These are phyloP conservation scores for Spongilla lacustris DNA, from an alignment of 37 sponge, comb jelly and placozoan genomes.

Conservation along the genomic window DNA sequence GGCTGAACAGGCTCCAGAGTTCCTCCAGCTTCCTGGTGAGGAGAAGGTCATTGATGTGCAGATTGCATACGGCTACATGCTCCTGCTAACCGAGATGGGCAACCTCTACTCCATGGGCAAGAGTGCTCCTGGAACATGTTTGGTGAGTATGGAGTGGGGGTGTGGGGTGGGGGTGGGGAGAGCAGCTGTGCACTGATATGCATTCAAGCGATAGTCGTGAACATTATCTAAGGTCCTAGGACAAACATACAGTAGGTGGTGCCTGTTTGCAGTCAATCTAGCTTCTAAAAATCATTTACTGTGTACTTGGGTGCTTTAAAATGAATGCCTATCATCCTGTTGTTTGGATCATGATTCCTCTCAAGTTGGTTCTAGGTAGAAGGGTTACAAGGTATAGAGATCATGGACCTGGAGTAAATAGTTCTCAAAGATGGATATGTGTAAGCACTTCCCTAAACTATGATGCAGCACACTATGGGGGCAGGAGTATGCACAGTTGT, in stretches of 20 bases:
- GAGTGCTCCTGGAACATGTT: background rate
- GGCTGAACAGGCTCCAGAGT: constrained; percentile 10
- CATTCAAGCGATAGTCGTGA: background rate
- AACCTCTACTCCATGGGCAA: constrained; percentile 80
- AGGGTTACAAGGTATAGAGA: no score
- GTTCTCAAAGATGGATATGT: no score
- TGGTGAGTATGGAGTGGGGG: background rate
- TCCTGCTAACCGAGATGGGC: constrained; percentile 72
- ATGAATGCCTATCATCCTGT: no score
- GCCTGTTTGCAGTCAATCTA: background rate
- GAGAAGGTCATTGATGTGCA: constrained; percentile 40
- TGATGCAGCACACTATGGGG: background rate
- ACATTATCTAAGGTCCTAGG: background rate
- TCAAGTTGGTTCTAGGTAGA: no score
- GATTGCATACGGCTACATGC: constrained; percentile 43
- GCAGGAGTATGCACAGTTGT: no score
- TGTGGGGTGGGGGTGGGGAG: background rate
- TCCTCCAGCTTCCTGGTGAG: constrained; percentile 32
- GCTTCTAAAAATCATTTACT: background rate
- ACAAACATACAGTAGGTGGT: background rate
- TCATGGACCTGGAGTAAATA: no score
- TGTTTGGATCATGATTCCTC: no score
- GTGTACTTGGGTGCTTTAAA: no score
- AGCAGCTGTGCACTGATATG: background rate
- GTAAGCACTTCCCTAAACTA: background rate